These are phyloP conservation scores for Alca torda DNA, from an alignment of 2,797 vertebrate species.

Conservation along the genomic window DNA sequence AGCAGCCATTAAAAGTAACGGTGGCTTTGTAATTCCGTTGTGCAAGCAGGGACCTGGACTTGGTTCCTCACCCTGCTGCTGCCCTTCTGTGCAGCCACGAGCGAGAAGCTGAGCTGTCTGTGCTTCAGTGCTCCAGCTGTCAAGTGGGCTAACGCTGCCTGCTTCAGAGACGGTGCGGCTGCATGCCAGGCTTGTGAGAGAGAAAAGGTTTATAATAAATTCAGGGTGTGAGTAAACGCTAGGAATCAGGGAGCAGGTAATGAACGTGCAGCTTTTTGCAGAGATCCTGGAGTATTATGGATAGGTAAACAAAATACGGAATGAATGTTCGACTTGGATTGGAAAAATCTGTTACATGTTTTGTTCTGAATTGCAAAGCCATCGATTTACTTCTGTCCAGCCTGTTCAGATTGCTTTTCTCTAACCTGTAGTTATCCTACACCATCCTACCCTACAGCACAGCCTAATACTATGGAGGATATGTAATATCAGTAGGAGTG, in stretches of 20 bases:
- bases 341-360: neutral
- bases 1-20: neutral
- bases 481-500: neutral
- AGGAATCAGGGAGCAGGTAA: neutral
- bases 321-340: neutral
- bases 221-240: neutral
- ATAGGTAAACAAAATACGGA: neutral
- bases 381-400: neutral
- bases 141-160: neutral
- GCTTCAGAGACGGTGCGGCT: neutral
- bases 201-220: neutral
- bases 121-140: neutral
- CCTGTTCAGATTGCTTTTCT: neutral
- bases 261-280: neutral
- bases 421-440: neutral
- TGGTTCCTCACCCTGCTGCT: neutral
- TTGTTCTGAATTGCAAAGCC: neutral
- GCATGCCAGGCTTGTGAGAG: neutral
- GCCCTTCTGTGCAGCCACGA: accelerated
- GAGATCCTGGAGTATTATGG: neutral
- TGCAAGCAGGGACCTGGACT: neutral
- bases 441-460: neutral
- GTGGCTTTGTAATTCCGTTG: neutral
- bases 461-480: neutral
- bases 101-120: neutral